Evolutionary conservation across 2,888 invertebrate genomes (phyloP), one percentile per base, ranked within the genome.

Genomic region (Drosophila buzzatii): DNA sequence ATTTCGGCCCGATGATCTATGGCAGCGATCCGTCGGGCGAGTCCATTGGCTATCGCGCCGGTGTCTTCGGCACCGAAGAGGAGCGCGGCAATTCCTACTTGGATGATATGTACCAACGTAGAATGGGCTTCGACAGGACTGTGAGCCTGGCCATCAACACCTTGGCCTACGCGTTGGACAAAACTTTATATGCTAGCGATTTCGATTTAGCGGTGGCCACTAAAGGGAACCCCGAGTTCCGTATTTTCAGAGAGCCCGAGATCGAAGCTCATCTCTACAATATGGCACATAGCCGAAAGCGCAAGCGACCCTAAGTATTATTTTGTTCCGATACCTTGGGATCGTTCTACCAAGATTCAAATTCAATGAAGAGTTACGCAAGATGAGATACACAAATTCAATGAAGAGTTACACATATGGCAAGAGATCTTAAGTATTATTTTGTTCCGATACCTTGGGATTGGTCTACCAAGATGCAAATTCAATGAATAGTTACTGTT

Each of bases 121-220:
- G 41, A 0, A 10, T 59, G 18, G 10, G 1, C 39, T 0, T 20
- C 4, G 7, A 20, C 0, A 0, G 12, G 2, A 16, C 31, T 20
- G 3, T 33, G 0, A 18, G 8, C 6, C 3, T 41, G 49, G 39
- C 59, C 31, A 7, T 59, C 31, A 39, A 4, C 7, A 3, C 49
- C 7, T 6, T 59, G 14, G n/a, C 59, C 39, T 18, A 6, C 4
- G 31, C n/a, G 3, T 10, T 49, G 16, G 14, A 31, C 14, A 9
- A 0, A 3, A 7, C 18, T 0, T 3, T 49, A 0, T 6, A 0
- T 6, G 3, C 18, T 2, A 0, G 0, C 3, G 39, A 59, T 10
- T 16, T 59, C 16, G 49, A 59, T 16, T 33, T 59, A 7, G 59
- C 16, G 9, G 2, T 39, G 0, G 10, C 9, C 18, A 49, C 16